Base-by-base conservation (phyloP, 2,888 invertebrate species). In the Pardosa pseudoannulata region DNA sequence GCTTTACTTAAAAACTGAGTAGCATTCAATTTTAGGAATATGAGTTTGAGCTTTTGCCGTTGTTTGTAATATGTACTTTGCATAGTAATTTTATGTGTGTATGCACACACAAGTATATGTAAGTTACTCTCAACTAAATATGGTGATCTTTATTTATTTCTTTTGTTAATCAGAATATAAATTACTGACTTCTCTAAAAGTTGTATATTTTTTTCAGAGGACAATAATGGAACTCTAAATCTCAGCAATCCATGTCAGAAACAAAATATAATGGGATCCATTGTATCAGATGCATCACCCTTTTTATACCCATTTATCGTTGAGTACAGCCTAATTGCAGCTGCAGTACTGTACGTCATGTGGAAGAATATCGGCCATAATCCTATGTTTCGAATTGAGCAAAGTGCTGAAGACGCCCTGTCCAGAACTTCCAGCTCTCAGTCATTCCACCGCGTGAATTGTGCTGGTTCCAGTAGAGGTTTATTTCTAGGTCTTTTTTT, bases 251-350 rank as follows among this genome's bases (percentile, higher is more conserved):
- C 89, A 1, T 90, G 90, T 79, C 86, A 89, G 50, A 89, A 89
- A 46, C 89, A 89, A 56, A 88, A 90, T 64, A 90, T 90, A 90
- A 97, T 97, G 97, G 97, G 97, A 72, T 96, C 95, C 73, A 97
- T 97, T 90, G 97, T 97, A 7, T 94, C 96, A 90, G 97, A 97
- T 91, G 96, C 98, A 0, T 96, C 98, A 13, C 98, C 98, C 0
- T 98, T 97, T 92, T 93, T 98, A 72, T 98, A 96, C 92, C 98
- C 98, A 0, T 98, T 98, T 92, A 97, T 97, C 90, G 96, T 98
- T 90, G 97, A 98, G 91, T 98, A 98, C 92, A 97, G 97, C 88
- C 93, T 98, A 89, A 97, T 98, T 90, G 97, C 97, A 28, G 97
- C 97, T 74, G 97, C 97, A 75, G 97, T 98, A 62, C 95, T 98